phyloP scores from a whole-genome alignment of 2,797 vertebrate species.

The Myotis myotis region DNA sequence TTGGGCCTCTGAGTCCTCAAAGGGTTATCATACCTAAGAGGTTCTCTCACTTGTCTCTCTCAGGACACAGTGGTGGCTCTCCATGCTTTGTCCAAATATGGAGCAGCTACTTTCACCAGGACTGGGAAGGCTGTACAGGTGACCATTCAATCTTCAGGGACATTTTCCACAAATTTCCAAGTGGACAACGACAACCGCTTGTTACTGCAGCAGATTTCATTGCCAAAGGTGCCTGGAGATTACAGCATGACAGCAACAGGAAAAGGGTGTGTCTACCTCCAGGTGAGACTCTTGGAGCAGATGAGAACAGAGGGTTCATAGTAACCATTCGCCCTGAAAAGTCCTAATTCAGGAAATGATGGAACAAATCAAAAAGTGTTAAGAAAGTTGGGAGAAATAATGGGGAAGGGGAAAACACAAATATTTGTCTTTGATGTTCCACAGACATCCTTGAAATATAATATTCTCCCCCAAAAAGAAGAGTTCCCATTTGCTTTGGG shows the following conservation, averaged over 20 bases:
- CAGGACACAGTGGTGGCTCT: constrained; percentile 85
- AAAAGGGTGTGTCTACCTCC: constrained; percentile 81
- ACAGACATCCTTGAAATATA: constrained; percentile 78
- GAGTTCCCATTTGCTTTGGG: constrained; percentile 59
- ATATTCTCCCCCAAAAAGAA: constrained; percentile 41
- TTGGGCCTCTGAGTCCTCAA: neutral
- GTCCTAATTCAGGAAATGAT: neutral
- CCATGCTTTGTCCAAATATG: constrained; percentile 82
- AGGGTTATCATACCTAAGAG: neutral
- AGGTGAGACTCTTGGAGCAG: constrained; percentile 70
- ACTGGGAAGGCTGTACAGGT: constrained; percentile 70
- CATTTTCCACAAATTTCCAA: constrained; percentile 72
- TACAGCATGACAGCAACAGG: constrained; percentile 69
- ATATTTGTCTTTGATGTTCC: constrained; percentile 50
- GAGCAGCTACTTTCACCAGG: constrained; percentile 64
- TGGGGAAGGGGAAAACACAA: neutral
- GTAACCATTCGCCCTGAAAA: neutral
- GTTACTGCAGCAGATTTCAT: constrained; percentile 74
- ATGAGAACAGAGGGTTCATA: neutral
- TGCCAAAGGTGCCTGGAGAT: constrained; percentile 77
- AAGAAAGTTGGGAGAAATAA: neutral
- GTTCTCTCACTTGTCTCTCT: constrained; percentile 14
- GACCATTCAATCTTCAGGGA: constrained; percentile 67
- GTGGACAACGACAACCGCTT: constrained; percentile 79
- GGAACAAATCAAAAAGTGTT: neutral